Evolutionary conservation across 2,113 vertebrate genomes (phyloP), one percentile per base, ranked within the genome.

Genomic region (Cheilinus undulatus): DNA sequence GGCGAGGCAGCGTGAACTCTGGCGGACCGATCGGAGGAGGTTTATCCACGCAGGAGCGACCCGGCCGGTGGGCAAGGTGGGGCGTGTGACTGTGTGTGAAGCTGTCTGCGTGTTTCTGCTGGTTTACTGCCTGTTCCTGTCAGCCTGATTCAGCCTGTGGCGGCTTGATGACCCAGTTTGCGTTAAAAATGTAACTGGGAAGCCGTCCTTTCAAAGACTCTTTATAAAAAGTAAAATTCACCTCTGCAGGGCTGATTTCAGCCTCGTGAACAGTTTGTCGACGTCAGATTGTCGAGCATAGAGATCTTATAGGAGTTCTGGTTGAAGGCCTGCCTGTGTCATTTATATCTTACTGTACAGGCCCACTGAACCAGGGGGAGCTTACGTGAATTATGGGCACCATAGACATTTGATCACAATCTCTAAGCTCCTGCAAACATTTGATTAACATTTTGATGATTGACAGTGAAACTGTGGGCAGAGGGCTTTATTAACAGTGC

Each of bases 51-150:
- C 72, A 51, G 73, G 80, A 82, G 59, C 82, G 78, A 84, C 66
- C 78, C 87, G 71, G 62, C 73, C 78, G 70, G 68, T 61, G 84
- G 79, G 79, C 80, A 90, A 92, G 90, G 89, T 91, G 93, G 91
- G 92, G 87, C 91, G 59, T 28, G 7, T 73, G 42, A 56, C 52
- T 49, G 50, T 3, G 48, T n/a, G 65, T 20, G 50, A 32, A 54
- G 11, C 17, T 72, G 71, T 73, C 5, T 80, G 56, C 57, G 64
- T 54, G 64, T 72, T 3, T 78, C 38, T 86, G 70, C 73, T 52
- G 69, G 66, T 27, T 48, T 1, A 42, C 50, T 28, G 65, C 64
- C 53, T 62, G 63, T 51, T 74, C 54, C 63, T 76, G 69, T 69
- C 71, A 75, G 78, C 49, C 34, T 63, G 52, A 43, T 80, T 83